Percentiles rank a stretch among this genome's conserved stretches.
These are phyloP conservation scores for Eurois occulta DNA, from an alignment of 2,888 invertebrate genomes.

Conservation along the genomic window DNA sequence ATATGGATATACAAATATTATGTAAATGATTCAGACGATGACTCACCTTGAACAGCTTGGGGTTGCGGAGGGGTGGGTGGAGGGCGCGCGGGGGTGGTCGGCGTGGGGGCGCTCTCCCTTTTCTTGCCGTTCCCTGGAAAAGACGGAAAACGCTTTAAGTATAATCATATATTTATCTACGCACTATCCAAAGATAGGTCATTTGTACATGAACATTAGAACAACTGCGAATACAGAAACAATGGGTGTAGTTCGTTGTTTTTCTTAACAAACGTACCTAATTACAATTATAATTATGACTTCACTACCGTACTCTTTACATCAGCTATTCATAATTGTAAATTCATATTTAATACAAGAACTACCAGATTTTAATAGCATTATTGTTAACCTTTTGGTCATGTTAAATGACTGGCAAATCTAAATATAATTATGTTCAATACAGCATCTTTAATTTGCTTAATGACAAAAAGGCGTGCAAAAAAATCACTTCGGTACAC, in stretches of 20 bases:
- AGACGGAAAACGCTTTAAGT: conserved; percentile 60
- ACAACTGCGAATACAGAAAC: conserved; percentile 9
- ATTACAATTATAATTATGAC: conserved; percentile 5
- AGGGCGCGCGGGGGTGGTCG: conserved; percentile 81
- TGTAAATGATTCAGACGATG: conserved; percentile 65
- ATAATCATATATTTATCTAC: not conserved
- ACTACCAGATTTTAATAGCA: not conserved
- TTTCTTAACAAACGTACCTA: not conserved
- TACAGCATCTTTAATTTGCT: conserved; percentile 28
- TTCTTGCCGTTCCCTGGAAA: conserved; percentile 90
- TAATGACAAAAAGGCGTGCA: conserved; percentile 22
- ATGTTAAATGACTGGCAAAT: conserved; percentile 23
- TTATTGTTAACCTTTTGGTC: not conserved
- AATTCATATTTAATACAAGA: not conserved
- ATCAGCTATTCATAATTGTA: conserved; percentile 5
- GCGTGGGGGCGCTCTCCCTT: conserved; percentile 85
- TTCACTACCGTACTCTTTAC: not conserved
- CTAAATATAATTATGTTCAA: conserved; percentile 24
- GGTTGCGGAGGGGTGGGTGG: conserved; percentile 81
- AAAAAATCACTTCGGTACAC: conserved; percentile 9
- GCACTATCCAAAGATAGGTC: not conserved
- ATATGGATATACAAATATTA: conserved; percentile 15
- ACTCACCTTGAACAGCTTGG: conserved; percentile 84
- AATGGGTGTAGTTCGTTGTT: not conserved
- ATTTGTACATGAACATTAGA: not conserved